Evolutionary conservation across 1,140 invertebrate species (phyloP), one percentile per base, ranked within the genome.

Genomic region (Drosophila ohnishii): DNA sequence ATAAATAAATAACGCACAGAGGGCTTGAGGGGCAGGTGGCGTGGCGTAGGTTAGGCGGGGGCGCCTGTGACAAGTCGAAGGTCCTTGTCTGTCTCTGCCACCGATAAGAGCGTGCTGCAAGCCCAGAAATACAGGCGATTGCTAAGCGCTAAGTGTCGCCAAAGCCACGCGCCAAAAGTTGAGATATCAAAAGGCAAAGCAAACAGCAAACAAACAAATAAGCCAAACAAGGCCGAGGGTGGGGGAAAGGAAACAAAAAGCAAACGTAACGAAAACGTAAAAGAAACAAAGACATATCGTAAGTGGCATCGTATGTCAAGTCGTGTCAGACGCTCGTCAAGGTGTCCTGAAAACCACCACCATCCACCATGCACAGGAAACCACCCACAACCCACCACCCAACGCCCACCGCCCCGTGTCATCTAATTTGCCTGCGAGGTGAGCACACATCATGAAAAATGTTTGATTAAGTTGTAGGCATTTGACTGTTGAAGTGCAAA

Each of bases 221-320:
- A 35, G 45, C 34, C 40, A 75, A 66, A 59, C 48, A 57, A 32
- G 11, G 19, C 30, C 30, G 25, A 4, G 22, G 25, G 2, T 6
- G 9, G 14, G 34, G n/a, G n/a, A 1, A 9, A 8, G 50, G 8
- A 58, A 53, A 60, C 53, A 51, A 74, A 55, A 76, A 55, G 63
- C 50, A 79, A 79, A 75, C 66, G 63, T 50, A 79, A 77, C 45
- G 70, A 72, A 59, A 62, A 30, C 39, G 53, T 62, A 71, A 75
- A 40, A 69, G 71, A 83, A 86, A 87, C 83, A 83, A 86, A 88
- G 83, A 83, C 83, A 88, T 88, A 87, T 88, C 83, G 84, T 77
- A 88, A 87, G 83, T 87, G 83, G 83, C 84, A 87, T 87, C 83
- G 84, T 87, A 87, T 87, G 83, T 87, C 83, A 87, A 75, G 80